Conservation (phyloP, 2,113 vertebrate species). For the Murina feae region DNA sequence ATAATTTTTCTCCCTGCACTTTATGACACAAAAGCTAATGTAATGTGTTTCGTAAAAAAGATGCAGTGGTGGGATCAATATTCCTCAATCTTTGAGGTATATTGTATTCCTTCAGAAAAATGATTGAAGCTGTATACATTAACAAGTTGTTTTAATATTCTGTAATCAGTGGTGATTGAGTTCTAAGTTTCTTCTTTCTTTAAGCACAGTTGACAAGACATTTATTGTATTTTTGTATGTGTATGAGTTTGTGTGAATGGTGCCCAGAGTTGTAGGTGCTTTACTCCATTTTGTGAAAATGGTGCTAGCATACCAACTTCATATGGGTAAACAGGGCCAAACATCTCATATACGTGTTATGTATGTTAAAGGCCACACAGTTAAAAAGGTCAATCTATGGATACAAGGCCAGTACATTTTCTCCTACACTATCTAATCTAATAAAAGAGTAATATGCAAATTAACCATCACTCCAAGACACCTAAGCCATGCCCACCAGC, state of each 20-base stretch:
- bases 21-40: not conserved
- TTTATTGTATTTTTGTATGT: not conserved
- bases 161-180: not conserved
- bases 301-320: not conserved
- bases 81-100: not conserved
- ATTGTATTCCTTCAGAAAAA: not conserved
- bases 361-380: not conserved
- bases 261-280: not conserved
- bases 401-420: not conserved
- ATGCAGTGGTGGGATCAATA: not conserved
- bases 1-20: not conserved
- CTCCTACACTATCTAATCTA: not conserved
- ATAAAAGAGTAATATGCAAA: no score
- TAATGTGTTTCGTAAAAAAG: not conserved
- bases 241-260: not conserved
- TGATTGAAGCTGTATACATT: not conserved
- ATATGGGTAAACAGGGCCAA: not conserved
- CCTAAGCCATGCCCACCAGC: no score
- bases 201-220: not conserved
- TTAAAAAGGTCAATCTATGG: not conserved
- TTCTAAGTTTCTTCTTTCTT: not conserved
- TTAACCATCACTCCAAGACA: no score
- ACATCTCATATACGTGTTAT: not conserved
- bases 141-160: not conserved
- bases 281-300: not conserved